Percentiles rank a stretch among this genome's conserved stretches.
Evolutionary conservation across 2,113 vertebrate genomes (phyloP).

Genomic region (Zosterops lateralis): DNA sequence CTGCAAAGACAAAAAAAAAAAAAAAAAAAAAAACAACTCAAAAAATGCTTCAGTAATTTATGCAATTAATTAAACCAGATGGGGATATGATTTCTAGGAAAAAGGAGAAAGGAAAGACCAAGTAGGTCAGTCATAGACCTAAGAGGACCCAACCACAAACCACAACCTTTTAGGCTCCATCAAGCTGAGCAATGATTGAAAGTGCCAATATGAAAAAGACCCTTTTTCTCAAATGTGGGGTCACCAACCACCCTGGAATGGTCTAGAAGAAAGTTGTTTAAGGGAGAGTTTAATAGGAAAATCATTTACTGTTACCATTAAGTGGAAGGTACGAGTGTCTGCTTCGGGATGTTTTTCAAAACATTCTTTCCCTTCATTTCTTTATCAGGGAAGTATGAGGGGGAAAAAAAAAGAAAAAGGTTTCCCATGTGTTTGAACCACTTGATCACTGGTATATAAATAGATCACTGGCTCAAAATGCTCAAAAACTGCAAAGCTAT

Average conservation of each 20-base stretch:
- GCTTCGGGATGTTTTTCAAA: background rate
- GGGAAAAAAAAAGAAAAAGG: fast-evolving
- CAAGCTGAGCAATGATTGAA: background rate
- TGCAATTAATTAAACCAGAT: background rate
- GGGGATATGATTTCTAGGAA: background rate
- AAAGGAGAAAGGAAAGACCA: background rate
- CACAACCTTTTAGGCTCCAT: background rate
- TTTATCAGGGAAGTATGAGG: background rate
- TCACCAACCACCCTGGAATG: background rate
- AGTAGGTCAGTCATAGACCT: background rate
- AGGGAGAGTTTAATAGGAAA: background rate
- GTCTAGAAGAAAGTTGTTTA: background rate
- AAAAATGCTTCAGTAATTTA: background rate
- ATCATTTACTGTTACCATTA: background rate
- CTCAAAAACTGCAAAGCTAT: background rate
- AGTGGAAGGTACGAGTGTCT: background rate
- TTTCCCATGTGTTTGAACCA: background rate
- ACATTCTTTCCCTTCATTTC: background rate
- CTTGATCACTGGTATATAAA: background rate
- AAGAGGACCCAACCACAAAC: background rate
- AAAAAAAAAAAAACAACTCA: background rate
- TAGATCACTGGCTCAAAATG: background rate
- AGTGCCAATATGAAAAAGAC: background rate
- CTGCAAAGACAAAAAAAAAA: background rate
- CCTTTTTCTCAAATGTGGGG: background rate